phyloP scores from a whole-genome alignment of 2,113 vertebrate species.

The Speoplatyrhinus poulsoni region DNA sequence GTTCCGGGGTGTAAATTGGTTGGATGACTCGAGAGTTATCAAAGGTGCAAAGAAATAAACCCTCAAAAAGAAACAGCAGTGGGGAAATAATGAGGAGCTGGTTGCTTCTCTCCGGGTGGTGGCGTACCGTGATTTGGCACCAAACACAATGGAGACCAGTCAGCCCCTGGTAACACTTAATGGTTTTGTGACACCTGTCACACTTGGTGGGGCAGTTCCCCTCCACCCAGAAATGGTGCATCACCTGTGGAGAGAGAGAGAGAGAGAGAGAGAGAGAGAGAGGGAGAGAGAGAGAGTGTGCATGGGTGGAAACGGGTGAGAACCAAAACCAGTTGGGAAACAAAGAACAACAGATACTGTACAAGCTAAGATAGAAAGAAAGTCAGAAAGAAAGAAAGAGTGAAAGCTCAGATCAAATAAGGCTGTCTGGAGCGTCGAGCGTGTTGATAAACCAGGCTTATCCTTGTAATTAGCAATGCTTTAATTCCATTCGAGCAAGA shows the following conservation, averaged over 20 bases:
- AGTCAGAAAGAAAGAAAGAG: constrained; percentile 1
- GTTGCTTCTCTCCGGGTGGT: constrained; percentile 62
- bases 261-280: constrained; percentile 37
- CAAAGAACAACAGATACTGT: neutral
- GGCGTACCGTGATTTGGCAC: constrained; percentile 96
- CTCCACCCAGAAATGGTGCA: constrained; percentile 96
- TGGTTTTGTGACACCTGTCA: constrained; percentile 94
- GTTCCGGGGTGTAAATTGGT: constrained; percentile 71
- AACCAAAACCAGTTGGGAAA: neutral
- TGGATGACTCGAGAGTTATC: constrained; percentile 37
- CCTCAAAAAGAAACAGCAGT: constrained; percentile 60
- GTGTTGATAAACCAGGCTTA: constrained; percentile 43
- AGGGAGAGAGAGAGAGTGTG: constrained; percentile 39
- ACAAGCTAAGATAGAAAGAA: neutral
- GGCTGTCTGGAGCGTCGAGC: constrained; percentile 8
- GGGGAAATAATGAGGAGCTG: constrained; percentile 66
- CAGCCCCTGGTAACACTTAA: constrained; percentile 95
- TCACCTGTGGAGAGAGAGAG: constrained; percentile 76
- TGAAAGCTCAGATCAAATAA: neutral
- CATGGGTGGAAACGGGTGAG: constrained; percentile 40
- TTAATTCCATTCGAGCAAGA: constrained; percentile 58
- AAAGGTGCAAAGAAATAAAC: constrained; percentile 55
- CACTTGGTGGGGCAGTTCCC: constrained; percentile 94
- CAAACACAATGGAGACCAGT: constrained; percentile 94
- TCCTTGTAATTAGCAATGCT: constrained; percentile 63